Base-by-base conservation (phyloP, 1,140 invertebrate genomes). In the Meteorus sp. region DNA sequence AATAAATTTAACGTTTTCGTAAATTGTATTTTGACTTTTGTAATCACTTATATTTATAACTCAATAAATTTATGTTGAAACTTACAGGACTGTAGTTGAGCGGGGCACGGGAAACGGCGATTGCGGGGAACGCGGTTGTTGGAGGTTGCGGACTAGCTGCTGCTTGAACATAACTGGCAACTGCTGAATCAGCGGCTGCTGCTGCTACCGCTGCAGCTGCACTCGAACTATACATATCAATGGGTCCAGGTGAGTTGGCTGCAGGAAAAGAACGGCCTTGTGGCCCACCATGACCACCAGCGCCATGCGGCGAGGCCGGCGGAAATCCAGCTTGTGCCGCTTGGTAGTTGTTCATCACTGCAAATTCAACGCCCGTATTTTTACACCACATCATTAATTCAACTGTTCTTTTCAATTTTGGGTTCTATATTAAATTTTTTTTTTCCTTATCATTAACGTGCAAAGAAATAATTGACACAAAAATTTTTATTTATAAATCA, bases 311-410 rank as follows among this genome's bases (percentile, higher is more conserved):
- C 56, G 87, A 88, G 33, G 87, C 83, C 41, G 87, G 87, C 57
- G 86, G 86, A 63, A 79, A 64, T 87, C 91, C 86, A 48, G 87
- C 88, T 63, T 87, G 89, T 37, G 89, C 89, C 43, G 89, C 89
- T 77, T 90, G 91, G 82, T 95, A 94, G 85, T 94, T 95, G 85
- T 94, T 95, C 89, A 96, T 94, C 82, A 95, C 92, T 94, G 88
- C 50, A 84, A 84, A 76, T 52, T 5, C 57, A 43, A 9, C 25
- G 31, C 15, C 53, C 15, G 15, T 33, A 13, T 9, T 11, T 45
- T 44, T 53, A 33, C 19, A 59, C 1, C 7, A 43, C 17, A 7
- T 17, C 48, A 37, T 55, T 15, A 2, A 23, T 31, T 56, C 43
- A 27, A 22, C 19, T n/a, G 9, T 43, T 43, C 20, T 19, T 1